These are phyloP conservation scores for Zophobas atratus DNA, from an alignment of 1,140 invertebrate species.

Conservation along the genomic window DNA sequence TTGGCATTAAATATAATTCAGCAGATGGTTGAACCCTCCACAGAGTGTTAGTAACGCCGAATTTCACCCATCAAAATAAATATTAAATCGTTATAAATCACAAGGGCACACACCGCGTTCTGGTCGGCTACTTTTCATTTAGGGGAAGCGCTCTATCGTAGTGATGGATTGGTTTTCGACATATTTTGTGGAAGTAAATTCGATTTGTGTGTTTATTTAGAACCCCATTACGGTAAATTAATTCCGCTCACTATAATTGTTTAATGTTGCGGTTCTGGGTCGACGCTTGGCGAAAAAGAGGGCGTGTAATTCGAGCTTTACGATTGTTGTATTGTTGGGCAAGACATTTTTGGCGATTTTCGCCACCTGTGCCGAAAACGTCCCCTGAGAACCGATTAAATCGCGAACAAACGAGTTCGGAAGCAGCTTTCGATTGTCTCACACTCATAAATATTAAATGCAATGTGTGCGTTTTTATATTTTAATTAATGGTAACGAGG, in stretches of 20 bases:
- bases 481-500: constrained; percentile 56
- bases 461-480: constrained; percentile 48
- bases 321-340: neutral
- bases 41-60: constrained; percentile 67
- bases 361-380: constrained; percentile 8
- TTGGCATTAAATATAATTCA: constrained; percentile 63
- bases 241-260: constrained; percentile 52
- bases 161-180: constrained; percentile 52
- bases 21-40: constrained; percentile 63
- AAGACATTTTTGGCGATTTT: constrained; percentile 4
- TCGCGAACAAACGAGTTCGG: constrained; percentile 30
- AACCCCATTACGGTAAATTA: constrained; percentile 53
- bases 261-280: constrained; percentile 51
- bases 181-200: constrained; percentile 55
- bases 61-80: constrained; percentile 70
- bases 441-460: constrained; percentile 53
- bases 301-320: constrained; percentile 28
- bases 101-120: constrained; percentile 46
- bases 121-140: constrained; percentile 45
- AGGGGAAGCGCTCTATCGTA: constrained; percentile 21
- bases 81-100: constrained; percentile 69
- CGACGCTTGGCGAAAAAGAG: constrained; percentile 37
- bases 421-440: constrained; percentile 31
- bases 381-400: constrained; percentile 14
- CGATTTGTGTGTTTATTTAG: constrained; percentile 56